Percentiles rank a stretch among this genome's conserved stretches.
phyloP scores from a whole-genome alignment of 2,797 vertebrate species.

The Sebastes matsubarae region DNA sequence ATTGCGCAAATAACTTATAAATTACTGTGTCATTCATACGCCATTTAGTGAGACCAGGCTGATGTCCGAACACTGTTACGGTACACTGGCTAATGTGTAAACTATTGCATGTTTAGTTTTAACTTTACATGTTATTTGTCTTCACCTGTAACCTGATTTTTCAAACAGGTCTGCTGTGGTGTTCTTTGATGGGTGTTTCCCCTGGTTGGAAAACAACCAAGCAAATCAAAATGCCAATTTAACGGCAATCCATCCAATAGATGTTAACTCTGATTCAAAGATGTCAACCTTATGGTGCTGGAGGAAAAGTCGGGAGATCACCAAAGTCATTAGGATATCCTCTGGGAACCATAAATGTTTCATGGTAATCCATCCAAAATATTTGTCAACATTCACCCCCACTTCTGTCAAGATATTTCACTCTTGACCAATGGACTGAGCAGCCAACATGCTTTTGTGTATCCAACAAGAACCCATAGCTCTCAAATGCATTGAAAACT shows the following conservation, averaged over 20 bases:
- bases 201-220: not conserved
- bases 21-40: too few relatives aligned
- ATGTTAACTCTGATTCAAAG: not conserved
- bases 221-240: too few relatives aligned
- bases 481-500: too few relatives aligned
- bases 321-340: not conserved
- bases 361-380: not conserved
- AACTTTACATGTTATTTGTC: not conserved
- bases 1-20: accelerated
- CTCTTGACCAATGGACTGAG: not conserved
- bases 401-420: too few relatives aligned
- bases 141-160: not conserved
- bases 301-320: not conserved
- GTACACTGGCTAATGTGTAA: too few relatives aligned
- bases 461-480: too few relatives aligned
- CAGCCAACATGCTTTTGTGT: not conserved
- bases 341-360: not conserved
- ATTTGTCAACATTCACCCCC: not conserved
- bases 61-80: too few relatives aligned
- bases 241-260: accelerated
- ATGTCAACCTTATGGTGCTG: not conserved
- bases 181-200: not conserved
- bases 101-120: not conserved
- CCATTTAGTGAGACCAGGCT: too few relatives aligned
- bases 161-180: not conserved